phyloP scores from a whole-genome alignment of 2,888 invertebrate genomes.

The Chalcosyrphus nemorum region DNA sequence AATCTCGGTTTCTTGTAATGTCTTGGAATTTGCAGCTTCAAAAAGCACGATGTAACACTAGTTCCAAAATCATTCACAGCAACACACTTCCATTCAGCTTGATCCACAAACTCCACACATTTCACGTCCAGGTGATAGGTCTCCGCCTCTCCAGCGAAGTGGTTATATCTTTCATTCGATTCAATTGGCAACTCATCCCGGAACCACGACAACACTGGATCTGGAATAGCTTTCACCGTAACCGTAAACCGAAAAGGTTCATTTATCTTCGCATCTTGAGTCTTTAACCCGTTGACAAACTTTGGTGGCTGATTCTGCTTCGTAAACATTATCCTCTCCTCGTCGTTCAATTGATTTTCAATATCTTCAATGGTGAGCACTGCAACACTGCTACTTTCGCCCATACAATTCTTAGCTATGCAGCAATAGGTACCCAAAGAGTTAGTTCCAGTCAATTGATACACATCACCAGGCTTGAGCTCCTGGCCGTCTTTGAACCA shows the following conservation, averaged over 20 bases:
- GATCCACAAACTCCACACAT: conserved; percentile 90
- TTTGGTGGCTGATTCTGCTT: conserved; percentile 92
- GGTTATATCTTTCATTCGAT: conserved; percentile 86
- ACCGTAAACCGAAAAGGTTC: conserved; percentile 91
- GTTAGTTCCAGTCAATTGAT: conserved; percentile 94
- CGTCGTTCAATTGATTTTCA: conserved; percentile 93
- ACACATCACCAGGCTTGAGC: conserved; percentile 95
- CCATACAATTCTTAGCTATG: conserved; percentile 95
- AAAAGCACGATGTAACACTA: conserved; percentile 92
- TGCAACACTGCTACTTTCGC: conserved; percentile 92
- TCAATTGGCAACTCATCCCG: conserved; percentile 92
- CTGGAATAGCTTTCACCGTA: conserved; percentile 91
- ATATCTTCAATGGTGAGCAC: conserved; percentile 95
- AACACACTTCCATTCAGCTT: conserved; percentile 96
- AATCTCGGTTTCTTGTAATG: conserved; percentile 95
- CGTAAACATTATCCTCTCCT: conserved; percentile 86
- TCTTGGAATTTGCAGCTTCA: conserved; percentile 92
- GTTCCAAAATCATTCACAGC: conserved; percentile 95
- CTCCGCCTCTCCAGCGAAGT: conserved; percentile 87
- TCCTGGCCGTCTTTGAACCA: conserved; percentile 98
- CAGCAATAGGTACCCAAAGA: conserved; percentile 95
- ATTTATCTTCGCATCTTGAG: conserved; percentile 91
- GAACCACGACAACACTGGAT: conserved; percentile 93
- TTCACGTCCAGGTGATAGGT: conserved; percentile 88
- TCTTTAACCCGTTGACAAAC: conserved; percentile 91